Conservation (phyloP, 1,140 invertebrate genomes). For the Neuroterus valhalla region DNA sequence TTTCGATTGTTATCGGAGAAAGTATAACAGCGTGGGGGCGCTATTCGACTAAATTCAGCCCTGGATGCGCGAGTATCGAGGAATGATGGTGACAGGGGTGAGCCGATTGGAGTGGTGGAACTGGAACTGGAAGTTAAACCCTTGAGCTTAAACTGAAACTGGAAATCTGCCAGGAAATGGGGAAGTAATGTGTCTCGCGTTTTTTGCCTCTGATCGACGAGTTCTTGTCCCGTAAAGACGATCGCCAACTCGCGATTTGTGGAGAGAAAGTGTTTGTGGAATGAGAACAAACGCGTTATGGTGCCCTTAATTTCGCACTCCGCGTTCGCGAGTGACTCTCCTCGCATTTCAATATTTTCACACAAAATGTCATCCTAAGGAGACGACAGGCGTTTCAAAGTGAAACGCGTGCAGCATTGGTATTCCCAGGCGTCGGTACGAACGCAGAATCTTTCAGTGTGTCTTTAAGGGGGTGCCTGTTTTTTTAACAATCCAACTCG, state of each 20-base stretch:
- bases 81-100: conserved; percentile 23
- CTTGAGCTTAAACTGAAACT: no score
- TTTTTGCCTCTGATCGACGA: conserved; percentile 9
- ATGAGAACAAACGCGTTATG: conserved; percentile 17
- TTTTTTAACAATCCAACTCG: conserved; percentile 7
- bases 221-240: conserved; percentile 10
- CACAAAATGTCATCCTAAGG: conserved; percentile 14
- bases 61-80: conserved; percentile 31
- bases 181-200: conserved; percentile 24
- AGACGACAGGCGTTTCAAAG: background rate
- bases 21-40: no score
- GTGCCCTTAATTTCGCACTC: background rate
- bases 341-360: background rate
- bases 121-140: no score
- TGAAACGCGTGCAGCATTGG: background rate
- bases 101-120: background rate
- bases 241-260: background rate
- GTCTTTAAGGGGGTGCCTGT: conserved; percentile 24
- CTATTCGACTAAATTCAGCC: no score
- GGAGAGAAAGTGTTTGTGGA: conserved; percentile 1
- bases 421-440: conserved; percentile 28
- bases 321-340: conserved; percentile 10
- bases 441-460: conserved; percentile 25
- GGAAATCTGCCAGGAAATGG: conserved; percentile 16
- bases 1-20: no score